Conservation (phyloP, 2,113 vertebrate species). For the Eretmochelys imbricata region DNA sequence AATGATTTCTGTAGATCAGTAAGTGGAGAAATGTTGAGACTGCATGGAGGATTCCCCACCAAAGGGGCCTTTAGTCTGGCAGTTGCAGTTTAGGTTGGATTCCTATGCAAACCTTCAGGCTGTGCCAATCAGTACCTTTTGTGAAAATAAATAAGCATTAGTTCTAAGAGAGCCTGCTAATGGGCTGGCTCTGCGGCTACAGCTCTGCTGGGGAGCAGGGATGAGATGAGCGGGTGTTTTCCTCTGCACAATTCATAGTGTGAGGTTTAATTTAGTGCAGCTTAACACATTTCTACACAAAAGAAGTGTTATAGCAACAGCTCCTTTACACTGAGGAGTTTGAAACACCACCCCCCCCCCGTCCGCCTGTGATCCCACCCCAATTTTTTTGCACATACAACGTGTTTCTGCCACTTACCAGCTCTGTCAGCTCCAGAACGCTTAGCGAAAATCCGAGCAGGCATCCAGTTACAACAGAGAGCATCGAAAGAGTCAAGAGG, state of each 20-base stretch:
- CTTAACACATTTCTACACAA: background rate
- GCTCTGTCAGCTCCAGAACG: conserved; percentile 81
- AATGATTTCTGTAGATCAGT: background rate
- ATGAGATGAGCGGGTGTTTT: background rate
- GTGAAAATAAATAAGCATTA: background rate
- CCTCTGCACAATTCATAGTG: background rate
- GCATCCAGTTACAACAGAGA: conserved; percentile 85
- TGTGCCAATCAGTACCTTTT: background rate
- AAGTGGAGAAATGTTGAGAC: background rate
- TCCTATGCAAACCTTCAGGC: background rate
- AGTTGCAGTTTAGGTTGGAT: background rate
- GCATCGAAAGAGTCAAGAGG: conserved; percentile 84
- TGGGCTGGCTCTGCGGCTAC: background rate
- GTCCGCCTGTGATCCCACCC: background rate
- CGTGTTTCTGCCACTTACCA: conserved; percentile 73
- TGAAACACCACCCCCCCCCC: background rate
- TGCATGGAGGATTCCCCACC: background rate
- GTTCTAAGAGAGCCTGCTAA: no score
- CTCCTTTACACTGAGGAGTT: background rate
- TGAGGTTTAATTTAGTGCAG: background rate
- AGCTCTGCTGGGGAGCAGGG: background rate
- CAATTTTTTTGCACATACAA: background rate
- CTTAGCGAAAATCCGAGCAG: conserved; percentile 86
- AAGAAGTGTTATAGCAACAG: background rate
- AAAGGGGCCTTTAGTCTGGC: background rate